These are phyloP conservation scores for Tholera decimalis DNA, from an alignment of 2,888 invertebrate species.

Conservation along the genomic window DNA sequence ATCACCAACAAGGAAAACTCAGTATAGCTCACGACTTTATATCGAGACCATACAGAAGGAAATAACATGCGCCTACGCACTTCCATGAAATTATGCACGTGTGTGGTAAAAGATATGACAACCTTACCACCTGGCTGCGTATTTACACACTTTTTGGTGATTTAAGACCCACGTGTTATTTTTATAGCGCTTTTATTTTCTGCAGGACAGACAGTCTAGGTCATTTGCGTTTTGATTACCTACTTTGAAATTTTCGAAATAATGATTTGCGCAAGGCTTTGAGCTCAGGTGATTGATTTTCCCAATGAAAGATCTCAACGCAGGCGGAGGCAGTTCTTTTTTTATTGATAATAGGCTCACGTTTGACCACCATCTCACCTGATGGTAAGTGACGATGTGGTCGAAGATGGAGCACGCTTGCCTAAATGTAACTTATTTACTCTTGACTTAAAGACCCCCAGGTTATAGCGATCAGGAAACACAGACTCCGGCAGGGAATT, in stretches of 20 bases:
- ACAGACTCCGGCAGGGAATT: too few relatives aligned
- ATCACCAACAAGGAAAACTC: slow-evolving; percentile 55
- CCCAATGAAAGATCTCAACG: slow-evolving; percentile 63
- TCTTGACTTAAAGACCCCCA: too few relatives aligned
- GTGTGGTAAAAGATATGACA: slow-evolving; percentile 52
- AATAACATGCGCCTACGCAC: slow-evolving; percentile 53
- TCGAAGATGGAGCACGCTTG: too few relatives aligned
- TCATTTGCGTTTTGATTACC: slow-evolving; percentile 16
- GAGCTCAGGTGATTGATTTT: slow-evolving; percentile 2
- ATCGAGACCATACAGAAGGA: slow-evolving; percentile 52
- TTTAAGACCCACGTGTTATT: slow-evolving; percentile 46
- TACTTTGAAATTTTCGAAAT: not conserved
- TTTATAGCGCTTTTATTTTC: slow-evolving; percentile 31
- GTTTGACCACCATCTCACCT: too few relatives aligned
- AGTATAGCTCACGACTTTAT: slow-evolving; percentile 26
- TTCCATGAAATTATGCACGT: slow-evolving; percentile 62
- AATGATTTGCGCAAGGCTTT: not conserved
- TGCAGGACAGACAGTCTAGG: slow-evolving; percentile 20
- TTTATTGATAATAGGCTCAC: too few relatives aligned
- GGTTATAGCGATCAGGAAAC: too few relatives aligned
- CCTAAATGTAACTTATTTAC: too few relatives aligned
- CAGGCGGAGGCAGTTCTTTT: not conserved
- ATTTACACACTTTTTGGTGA: slow-evolving; percentile 43
- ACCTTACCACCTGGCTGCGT: slow-evolving; percentile 56
- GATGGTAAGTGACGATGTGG: too few relatives aligned